Percentiles rank a stretch among this genome's conserved stretches.
Evolutionary conservation across 2,797 vertebrate species (phyloP).

Genomic region (Neostethus bicornis): DNA sequence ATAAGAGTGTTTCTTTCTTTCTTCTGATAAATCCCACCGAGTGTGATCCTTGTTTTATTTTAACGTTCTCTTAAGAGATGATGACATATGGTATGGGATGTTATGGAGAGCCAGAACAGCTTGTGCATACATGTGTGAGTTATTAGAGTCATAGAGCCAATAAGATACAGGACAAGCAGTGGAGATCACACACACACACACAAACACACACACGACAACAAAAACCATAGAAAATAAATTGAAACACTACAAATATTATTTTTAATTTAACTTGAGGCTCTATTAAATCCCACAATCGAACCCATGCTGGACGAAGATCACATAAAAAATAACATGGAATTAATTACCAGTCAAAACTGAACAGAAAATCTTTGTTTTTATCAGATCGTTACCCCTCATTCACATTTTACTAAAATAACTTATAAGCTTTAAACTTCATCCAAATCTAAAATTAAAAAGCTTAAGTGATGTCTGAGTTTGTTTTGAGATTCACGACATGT

Average conservation of each 20-base stretch:
- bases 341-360: too few species aligned
- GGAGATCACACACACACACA: neutral
- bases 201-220: neutral
- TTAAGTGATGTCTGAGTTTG: neutral
- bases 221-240: neutral
- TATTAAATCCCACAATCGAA: too few species aligned
- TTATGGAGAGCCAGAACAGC: constrained; percentile 51
- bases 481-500: neutral
- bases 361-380: too few species aligned
- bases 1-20: constrained; percentile 15
- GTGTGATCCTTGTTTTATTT: constrained; percentile 14
- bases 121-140: constrained; percentile 46
- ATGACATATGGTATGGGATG: constrained; percentile 66
- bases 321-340: too few species aligned
- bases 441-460: too few species aligned
- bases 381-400: too few species aligned
- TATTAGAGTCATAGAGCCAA: constrained; percentile 5
- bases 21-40: constrained; percentile 6
- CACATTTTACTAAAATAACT: too few species aligned
- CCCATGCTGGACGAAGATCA: too few species aligned
- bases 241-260: too few species aligned
- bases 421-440: too few species aligned
- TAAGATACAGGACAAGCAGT: constrained; percentile 11
- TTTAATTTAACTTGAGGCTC: too few species aligned
- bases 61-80: constrained; percentile 45